These are phyloP conservation scores for Kryptolebias ocellatus DNA, from an alignment of 2,797 vertebrate genomes.

Conservation along the genomic window DNA sequence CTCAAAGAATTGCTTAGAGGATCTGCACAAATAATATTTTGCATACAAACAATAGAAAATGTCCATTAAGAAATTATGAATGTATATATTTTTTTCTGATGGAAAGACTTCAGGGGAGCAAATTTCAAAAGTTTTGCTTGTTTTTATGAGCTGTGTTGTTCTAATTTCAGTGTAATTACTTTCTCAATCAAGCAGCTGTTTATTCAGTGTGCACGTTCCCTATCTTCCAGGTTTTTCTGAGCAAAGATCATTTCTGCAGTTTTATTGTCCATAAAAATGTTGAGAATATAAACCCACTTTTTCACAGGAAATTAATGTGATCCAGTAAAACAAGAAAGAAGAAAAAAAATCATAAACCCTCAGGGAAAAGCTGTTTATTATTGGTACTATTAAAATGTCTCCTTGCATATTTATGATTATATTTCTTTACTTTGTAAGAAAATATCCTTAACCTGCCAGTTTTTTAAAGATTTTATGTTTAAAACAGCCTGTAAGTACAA, in stretches of 20 bases:
- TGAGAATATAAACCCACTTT: background rate
- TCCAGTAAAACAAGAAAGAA: background rate
- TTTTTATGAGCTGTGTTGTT: no score
- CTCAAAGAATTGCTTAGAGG: no score
- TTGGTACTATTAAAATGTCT: background rate
- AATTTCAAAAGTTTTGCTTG: no score
- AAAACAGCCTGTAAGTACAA: slow-evolving; percentile 1
- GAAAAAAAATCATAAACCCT: no score
- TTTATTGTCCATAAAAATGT: background rate
- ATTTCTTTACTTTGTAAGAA: background rate
- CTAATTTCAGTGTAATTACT: no score
- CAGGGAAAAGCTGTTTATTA: background rate
- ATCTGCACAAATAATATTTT: no score
- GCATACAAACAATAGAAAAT: no score
- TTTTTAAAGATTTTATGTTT: background rate
- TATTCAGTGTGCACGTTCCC: background rate
- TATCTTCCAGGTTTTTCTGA: background rate
- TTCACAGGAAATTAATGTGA: background rate
- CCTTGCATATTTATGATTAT: background rate
- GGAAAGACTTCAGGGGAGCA: no score
- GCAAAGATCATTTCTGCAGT: background rate
- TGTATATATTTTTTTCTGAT: no score
- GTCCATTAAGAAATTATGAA: no score
- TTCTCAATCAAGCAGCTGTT: background rate
- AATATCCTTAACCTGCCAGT: background rate